Evolutionary conservation across 2,888 invertebrate species (phyloP), one percentile per base, ranked within the genome.

Genomic region (Dolichopus griseipennis): DNA sequence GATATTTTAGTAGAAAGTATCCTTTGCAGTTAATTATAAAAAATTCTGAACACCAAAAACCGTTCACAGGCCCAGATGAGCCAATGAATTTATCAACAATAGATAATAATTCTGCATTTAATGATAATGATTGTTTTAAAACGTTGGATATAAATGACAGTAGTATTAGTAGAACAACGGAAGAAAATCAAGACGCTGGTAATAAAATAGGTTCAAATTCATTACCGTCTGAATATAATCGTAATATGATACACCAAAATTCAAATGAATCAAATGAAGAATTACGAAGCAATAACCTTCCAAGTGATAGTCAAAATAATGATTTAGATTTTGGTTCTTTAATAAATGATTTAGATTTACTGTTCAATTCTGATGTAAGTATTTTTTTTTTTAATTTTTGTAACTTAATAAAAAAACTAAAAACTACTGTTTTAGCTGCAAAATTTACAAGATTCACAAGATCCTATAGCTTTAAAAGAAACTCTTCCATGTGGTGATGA

Each of bases 1-100:
- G 80, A 64, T 77, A 78, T 71, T 81, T 80, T 67, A 81, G 79
- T 73, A 78, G 81, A 41, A 81, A 81, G 71, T 81, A 81, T 75
- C 81, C 81, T 43, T 80, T 81, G 20, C 81, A 81, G 67, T 69
- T 81, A 65, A 81, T 80, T 33, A 77, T 81, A 3, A 79, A 78
- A 72, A 77, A 74, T 12, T 12, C 7, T 21, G 52, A 52, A n/a
- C 9, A 52, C 18, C 52, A 7, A 52, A 52, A 52, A 52, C 2
- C 52, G 6, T 52, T 52, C n/a, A 12, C 15, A 52, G 15, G 2
- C 2, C 12, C 9, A 12, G 52, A 52, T 52, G 18, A 52, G 18
- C 4, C 52, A 18, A 2, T 12, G 1, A 52, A 18, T 52, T 18
- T 52, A 15, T 52, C 18, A 18, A 12, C 18, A 18, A 15, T 52